phyloP scores from a whole-genome alignment of 2,888 invertebrate species.

The Eugnorisma glareosa region DNA sequence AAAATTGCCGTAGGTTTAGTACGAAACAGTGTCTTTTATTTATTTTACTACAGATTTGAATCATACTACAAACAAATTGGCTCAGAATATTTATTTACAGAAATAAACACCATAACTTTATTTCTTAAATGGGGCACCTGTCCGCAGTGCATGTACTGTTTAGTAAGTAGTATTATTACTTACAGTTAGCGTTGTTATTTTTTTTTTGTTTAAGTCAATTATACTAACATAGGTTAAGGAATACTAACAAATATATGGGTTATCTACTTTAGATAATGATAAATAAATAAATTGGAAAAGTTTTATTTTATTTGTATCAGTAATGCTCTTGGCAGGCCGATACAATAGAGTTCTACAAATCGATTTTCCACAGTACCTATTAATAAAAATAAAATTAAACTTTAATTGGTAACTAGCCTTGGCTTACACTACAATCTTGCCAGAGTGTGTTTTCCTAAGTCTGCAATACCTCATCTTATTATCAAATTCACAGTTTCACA shows the following conservation, averaged over 20 bases:
- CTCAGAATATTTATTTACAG: neutral
- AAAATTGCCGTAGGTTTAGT: neutral
- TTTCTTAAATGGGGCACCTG: no score
- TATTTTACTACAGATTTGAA: neutral
- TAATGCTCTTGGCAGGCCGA: neutral
- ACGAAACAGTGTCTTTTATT: neutral
- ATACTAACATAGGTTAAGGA: no score
- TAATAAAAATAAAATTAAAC: neutral
- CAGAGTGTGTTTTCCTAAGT: neutral
- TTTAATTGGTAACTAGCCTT: neutral
- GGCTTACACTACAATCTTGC: no score
- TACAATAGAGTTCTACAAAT: neutral
- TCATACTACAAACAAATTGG: neutral
- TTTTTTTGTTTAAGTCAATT: no score
- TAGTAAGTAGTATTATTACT: no score
- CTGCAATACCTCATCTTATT: neutral
- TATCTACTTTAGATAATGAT: no score
- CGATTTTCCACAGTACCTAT: neutral
- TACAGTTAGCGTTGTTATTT: no score
- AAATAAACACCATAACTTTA: neutral
- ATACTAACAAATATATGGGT: no score
- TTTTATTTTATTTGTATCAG: neutral
- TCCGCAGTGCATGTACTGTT: no score
- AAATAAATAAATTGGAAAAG: no score
- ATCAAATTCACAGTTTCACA: constrained; percentile 34